phyloP scores from a whole-genome alignment of 2,888 invertebrate genomes.

The Acleris sparsana region DNA sequence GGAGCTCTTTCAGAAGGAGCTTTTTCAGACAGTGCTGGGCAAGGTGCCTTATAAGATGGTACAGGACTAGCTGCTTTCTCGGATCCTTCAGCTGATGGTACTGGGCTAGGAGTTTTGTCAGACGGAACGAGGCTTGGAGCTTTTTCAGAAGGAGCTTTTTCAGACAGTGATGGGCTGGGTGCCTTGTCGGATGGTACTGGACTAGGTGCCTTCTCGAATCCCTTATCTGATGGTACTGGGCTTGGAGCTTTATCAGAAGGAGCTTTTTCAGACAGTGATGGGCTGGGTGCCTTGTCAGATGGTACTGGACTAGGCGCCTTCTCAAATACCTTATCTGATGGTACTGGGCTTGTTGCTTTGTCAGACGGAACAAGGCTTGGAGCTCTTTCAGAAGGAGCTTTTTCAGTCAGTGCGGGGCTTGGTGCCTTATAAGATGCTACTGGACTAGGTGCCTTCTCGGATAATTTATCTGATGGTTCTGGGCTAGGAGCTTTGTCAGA shows the following conservation, averaged over 20 bases:
- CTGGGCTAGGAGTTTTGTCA: slow-evolving; percentile 20
- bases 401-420: slow-evolving; percentile 23
- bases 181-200: slow-evolving; percentile 22
- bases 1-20: slow-evolving; percentile 26
- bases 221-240: slow-evolving; percentile 10
- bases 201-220: slow-evolving; percentile 32
- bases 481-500: slow-evolving; percentile 29
- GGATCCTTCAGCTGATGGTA: slow-evolving; percentile 19
- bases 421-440: background rate
- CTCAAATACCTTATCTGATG: slow-evolving; percentile 30
- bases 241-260: background rate
- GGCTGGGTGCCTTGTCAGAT: slow-evolving; percentile 32
- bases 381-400: slow-evolving; percentile 7
- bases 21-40: background rate
- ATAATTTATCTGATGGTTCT: slow-evolving; percentile 12
- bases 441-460: slow-evolving; percentile 15
- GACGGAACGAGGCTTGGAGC: slow-evolving; percentile 15
- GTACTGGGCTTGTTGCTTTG: slow-evolving; percentile 28
- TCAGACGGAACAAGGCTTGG: slow-evolving; percentile 22
- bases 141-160: slow-evolving; percentile 35
- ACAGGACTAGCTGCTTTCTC: slow-evolving; percentile 18
- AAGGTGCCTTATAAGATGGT: slow-evolving; percentile 18
- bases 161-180: slow-evolving; percentile 34
- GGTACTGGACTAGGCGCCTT: slow-evolving; percentile 21
- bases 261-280: slow-evolving; percentile 26